Evolutionary conservation across 2,888 invertebrate species (phyloP), one percentile per base, ranked within the genome.

Genomic region (Pterostichus madidus): DNA sequence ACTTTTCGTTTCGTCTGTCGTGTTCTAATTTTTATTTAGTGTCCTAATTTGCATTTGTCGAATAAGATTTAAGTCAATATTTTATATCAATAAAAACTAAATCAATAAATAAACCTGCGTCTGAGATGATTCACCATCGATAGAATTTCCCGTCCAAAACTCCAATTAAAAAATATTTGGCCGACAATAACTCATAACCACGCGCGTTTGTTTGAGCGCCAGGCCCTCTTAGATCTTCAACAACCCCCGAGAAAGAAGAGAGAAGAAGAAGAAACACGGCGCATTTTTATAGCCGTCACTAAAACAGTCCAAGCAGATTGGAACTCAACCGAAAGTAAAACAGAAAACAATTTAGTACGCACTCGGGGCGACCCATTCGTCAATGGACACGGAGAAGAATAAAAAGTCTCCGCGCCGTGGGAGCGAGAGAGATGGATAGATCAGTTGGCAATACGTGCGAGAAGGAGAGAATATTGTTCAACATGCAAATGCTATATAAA

Each of bases 291-390:
- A 85, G 86, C 86, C 79, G 84, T 84, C 85, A 85, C 85, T 86
- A 85, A 87, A 87, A 86, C 86, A 85, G 86, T 86, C 86, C 85
- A 86, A 71, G 46, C 86, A 87, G 86, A 87, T 87, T 86, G 86
- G 86, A 87, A 86, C 87, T 86, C 86, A 85, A 85, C 85, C 85
- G 85, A 86, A 85, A 85, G 85, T 85, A 85, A 85, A 86, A 81
- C 85, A 80, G 80, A 81, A 84, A 85, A 84, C 85, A 86, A 87
- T 87, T 87, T 87, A 87, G 86, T 86, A 84, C 84, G 85, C 85
- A 86, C 86, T 85, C 85, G 85, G 84, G 87, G 86, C 86, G 83
- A 86, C 83, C 84, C 86, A 86, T 86, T 85, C 85, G 79, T 83
- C 84, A 84, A 84, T 84, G 84, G 52, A 56, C 53, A 24, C 8